These are phyloP conservation scores for Sylvilagus bachmani DNA, from an alignment of 2,113 vertebrate species.

Conservation along the genomic window DNA sequence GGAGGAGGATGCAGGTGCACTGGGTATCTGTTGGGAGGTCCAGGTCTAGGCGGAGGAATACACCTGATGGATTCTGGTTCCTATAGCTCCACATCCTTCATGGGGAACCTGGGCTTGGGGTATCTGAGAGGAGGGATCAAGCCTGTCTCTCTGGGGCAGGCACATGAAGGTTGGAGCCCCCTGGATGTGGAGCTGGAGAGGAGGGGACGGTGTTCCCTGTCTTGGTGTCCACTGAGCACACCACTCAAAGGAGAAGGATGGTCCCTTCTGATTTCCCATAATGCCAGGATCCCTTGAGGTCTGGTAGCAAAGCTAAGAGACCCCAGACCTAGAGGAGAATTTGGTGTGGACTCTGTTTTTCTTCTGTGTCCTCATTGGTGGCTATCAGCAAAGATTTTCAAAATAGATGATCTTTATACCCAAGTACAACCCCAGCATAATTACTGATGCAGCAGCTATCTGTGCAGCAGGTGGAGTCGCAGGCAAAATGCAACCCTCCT, in stretches of 20 bases:
- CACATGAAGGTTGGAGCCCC: neutral
- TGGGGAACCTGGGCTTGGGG: neutral
- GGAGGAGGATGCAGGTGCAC: neutral
- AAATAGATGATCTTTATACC: neutral
- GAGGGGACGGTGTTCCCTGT: too few relatives aligned
- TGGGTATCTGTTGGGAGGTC: neutral
- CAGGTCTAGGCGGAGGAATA: neutral
- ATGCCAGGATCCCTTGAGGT: neutral
- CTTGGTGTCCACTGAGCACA: too few relatives aligned
- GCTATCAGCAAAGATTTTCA: neutral
- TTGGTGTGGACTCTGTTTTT: neutral
- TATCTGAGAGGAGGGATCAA: too few relatives aligned
- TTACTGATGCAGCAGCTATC: neutral
- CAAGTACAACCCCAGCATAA: neutral
- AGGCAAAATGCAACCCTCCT: neutral
- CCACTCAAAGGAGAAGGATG: neutral
- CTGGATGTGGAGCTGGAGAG: neutral
- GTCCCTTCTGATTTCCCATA: neutral
- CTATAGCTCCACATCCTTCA: neutral
- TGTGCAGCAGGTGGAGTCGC: neutral
- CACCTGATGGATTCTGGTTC: neutral
- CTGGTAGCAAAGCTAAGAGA: neutral
- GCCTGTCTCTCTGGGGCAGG: neutral
- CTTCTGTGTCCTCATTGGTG: neutral
- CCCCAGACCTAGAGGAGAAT: neutral